Percentiles rank a stretch among this genome's conserved stretches.
These are phyloP conservation scores for Phaethornis superciliosus DNA, from an alignment of 2,113 vertebrate genomes.

Conservation along the genomic window DNA sequence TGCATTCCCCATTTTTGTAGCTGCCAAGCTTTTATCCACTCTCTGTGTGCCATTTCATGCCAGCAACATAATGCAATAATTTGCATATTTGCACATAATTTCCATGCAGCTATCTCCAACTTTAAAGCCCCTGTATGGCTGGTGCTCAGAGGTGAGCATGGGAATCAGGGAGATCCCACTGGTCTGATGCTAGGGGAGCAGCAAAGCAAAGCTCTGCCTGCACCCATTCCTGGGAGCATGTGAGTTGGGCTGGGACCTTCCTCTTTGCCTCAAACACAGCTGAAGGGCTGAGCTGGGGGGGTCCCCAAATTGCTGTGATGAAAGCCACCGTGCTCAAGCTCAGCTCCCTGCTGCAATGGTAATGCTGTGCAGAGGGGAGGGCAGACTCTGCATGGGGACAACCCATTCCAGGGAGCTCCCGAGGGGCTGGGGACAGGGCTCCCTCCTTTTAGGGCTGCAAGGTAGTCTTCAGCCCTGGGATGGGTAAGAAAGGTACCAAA, in stretches of 20 bases:
- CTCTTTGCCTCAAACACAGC: neutral
- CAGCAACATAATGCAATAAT: constrained; percentile 29
- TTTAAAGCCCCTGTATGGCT: accelerated
- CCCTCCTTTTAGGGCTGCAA: accelerated
- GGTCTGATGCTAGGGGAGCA: neutral
- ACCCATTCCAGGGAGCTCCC: accelerated
- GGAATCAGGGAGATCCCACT: neutral
- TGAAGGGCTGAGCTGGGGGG: neutral
- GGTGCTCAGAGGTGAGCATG: accelerated
- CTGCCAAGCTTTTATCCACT: constrained; percentile 22
- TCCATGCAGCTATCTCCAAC: neutral
- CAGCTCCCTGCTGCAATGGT: neutral
- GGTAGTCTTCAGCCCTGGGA: neutral
- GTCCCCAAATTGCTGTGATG: accelerated
- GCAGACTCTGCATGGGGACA: accelerated
- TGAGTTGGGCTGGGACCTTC: accelerated
- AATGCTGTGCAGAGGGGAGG: accelerated
- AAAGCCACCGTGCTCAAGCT: accelerated
- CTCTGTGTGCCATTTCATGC: neutral
- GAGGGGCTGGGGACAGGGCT: neutral
- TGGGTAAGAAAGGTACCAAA: neutral
- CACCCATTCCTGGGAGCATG: accelerated
- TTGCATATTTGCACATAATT: constrained; percentile 26
- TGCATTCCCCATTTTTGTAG: neutral
- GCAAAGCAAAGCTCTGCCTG: neutral